Percentiles rank a stretch among this genome's conserved stretches.
Conservation (phyloP, 1,140 invertebrate genomes). For the Epicauta chinensis region DNA sequence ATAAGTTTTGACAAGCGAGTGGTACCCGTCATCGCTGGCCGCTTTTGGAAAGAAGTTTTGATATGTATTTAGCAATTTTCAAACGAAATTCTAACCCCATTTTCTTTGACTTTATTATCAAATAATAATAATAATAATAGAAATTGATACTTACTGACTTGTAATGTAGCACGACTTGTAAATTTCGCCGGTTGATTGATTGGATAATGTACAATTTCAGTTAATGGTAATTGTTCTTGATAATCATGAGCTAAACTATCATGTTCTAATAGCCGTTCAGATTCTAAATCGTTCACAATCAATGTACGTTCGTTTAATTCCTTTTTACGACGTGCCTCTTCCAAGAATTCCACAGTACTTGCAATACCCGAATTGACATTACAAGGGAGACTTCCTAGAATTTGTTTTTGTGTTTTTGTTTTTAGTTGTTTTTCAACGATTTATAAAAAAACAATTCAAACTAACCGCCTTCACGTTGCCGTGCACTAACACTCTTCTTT, state of each 20-base stretch:
- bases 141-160: constrained; percentile 23
- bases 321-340: constrained; percentile 23
- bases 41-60: too few relatives aligned
- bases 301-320: constrained; percentile 3
- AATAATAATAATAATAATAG: not conserved
- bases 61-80: too few relatives aligned
- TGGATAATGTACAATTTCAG: constrained; percentile 7
- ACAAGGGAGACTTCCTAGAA: constrained; percentile 37
- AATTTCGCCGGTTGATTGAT: constrained; percentile 11
- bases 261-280: constrained; percentile 30
- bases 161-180: constrained; percentile 26
- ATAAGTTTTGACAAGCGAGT: too few relatives aligned
- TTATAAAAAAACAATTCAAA: not conserved
- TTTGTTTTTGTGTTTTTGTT: too few relatives aligned
- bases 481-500: constrained; percentile 45
- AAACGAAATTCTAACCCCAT: too few relatives aligned
- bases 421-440: too few relatives aligned
- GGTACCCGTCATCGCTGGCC: too few relatives aligned
- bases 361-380: constrained; percentile 33
- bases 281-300: constrained; percentile 26
- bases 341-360: constrained; percentile 32
- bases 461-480: constrained; percentile 58
- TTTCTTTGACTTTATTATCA: too few relatives aligned
- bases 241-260: constrained; percentile 28
- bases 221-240: constrained; percentile 10